Percentiles rank a stretch among this genome's conserved stretches.
Conservation (phyloP, 2,797 vertebrate genomes). For the Leuciscus waleckii region DNA sequence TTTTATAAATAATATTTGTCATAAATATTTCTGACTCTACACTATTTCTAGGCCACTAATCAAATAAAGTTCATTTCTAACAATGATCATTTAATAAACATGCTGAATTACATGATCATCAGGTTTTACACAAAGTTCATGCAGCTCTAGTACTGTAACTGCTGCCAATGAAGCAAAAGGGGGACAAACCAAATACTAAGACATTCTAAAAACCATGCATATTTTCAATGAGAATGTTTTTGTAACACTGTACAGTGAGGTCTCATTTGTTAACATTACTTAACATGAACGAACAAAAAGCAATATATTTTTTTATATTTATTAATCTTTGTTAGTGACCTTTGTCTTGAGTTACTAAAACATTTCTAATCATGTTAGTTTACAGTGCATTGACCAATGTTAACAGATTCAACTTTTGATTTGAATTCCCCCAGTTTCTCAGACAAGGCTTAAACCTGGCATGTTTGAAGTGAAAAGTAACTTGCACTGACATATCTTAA, state of each 20-base stretch:
- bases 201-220: background rate
- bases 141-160: background rate
- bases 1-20: too few relatives aligned
- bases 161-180: background rate
- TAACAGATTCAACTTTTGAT: background rate
- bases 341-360: background rate
- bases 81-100: too few relatives aligned
- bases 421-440: background rate
- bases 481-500: too few relatives aligned
- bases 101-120: background rate
- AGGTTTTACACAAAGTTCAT: background rate
- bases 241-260: too few relatives aligned
- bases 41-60: background rate
- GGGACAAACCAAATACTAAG: background rate
- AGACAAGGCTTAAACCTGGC: too few relatives aligned
- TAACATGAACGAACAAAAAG: too few relatives aligned
- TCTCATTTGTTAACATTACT: background rate
- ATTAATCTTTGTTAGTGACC: background rate
- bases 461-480: too few relatives aligned
- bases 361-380: background rate
- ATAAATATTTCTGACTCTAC: background rate
- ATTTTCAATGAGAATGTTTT: too few relatives aligned
- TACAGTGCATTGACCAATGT: background rate
- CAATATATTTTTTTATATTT: background rate
- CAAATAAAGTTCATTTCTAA: background rate